Evolutionary conservation across 2,113 vertebrate species (phyloP).

Genomic region (Oophaga pumilio): DNA sequence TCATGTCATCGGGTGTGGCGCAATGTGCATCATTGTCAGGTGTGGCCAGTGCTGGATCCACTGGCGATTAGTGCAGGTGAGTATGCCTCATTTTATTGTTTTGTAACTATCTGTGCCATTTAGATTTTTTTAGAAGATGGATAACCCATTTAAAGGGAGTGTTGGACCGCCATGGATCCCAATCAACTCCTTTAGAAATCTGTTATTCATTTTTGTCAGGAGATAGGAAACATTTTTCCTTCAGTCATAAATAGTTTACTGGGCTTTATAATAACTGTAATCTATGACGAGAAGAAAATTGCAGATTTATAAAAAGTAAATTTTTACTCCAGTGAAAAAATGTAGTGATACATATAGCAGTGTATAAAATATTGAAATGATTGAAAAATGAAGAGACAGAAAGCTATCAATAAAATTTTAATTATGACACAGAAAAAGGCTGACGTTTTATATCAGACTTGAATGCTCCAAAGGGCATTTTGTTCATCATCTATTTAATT

Average conservation of each 20-base stretch:
- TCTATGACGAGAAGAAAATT: background rate
- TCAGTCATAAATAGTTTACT: background rate
- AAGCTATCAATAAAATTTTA: slow-evolving; percentile 11
- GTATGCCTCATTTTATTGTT: too few relatives aligned
- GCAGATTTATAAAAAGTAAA: background rate
- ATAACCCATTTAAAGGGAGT: too few relatives aligned
- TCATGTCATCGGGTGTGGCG: too few relatives aligned
- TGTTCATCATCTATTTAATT: slow-evolving; percentile 25
- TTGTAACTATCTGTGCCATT: too few relatives aligned
- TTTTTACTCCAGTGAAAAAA: background rate
- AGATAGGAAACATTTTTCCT: background rate
- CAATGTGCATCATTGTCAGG: too few relatives aligned
- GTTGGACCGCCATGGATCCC: too few relatives aligned
- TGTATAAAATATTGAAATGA: background rate
- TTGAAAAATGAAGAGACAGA: background rate
- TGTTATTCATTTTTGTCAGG: background rate
- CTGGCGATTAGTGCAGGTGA: too few relatives aligned
- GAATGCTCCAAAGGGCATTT: slow-evolving; percentile 29
- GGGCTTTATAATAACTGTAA: background rate
- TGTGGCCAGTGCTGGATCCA: too few relatives aligned
- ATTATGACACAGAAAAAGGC: background rate
- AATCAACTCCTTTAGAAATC: too few relatives aligned
- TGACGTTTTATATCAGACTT: slow-evolving; percentile 2
- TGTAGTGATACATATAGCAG: background rate
- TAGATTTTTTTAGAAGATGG: too few relatives aligned